A percentile compares a stretch with the other conserved stretches of the same genome.
Evolutionary conservation across 2,888 invertebrate species (phyloP).

Genomic region (Subacronicta megacephala): DNA sequence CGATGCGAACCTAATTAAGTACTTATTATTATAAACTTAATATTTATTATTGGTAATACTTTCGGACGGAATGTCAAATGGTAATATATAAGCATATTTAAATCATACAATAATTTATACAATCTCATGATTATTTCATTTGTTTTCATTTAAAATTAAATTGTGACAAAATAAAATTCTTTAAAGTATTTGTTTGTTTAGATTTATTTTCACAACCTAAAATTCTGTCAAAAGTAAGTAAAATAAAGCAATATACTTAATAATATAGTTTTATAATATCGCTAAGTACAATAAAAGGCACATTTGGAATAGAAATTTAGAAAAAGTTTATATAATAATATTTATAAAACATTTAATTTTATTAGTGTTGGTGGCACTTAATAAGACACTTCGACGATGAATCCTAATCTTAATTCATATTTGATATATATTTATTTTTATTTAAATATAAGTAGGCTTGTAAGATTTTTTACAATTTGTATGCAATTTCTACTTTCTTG

Average conservation of each 20-base stretch:
- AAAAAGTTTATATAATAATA: conserved; percentile 22
- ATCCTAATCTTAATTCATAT: conserved; percentile 34
- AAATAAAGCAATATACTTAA: conserved; percentile 13
- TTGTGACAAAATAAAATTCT: conserved; percentile 67
- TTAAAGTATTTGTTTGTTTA: conserved; percentile 34
- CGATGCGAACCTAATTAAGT: conserved; percentile 46
- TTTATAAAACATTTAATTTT: conserved; percentile 37
- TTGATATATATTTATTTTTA: conserved; percentile 24
- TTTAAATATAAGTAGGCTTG: conserved; percentile 28
- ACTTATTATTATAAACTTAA: conserved; percentile 53
- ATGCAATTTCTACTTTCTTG: conserved; percentile 31
- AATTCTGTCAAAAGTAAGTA: conserved; percentile 45
- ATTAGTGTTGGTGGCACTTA: conserved; percentile 58
- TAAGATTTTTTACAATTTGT: conserved; percentile 51
- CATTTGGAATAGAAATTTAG: conserved; percentile 48
- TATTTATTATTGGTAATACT: conserved; percentile 78
- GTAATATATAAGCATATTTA: conserved; percentile 51
- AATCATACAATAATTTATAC: conserved; percentile 46
- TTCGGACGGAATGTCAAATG: conserved; percentile 81
- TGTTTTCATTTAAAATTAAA: conserved; percentile 54
- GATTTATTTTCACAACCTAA: conserved; percentile 75
- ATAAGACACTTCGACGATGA: conserved; percentile 52
- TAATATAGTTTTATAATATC: conserved; percentile 18
- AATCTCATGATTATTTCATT: conserved; percentile 57
- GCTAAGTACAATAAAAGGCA: conserved; percentile 47